A percentile compares a stretch with the other conserved stretches of the same genome.
phyloP scores from a whole-genome alignment of 2,797 vertebrate genomes.

The Fistularia commersonii region DNA sequence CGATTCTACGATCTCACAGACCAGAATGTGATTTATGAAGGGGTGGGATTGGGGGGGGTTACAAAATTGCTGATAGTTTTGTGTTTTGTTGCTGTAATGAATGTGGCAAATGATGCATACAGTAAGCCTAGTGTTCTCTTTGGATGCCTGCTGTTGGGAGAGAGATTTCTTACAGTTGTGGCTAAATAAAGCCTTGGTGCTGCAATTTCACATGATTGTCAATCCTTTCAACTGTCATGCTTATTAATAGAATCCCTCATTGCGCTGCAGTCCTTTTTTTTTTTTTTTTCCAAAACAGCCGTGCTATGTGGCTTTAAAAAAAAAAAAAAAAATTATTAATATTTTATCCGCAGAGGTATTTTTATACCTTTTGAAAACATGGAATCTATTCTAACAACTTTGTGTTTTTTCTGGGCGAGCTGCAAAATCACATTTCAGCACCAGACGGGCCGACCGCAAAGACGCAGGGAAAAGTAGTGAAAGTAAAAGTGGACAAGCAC shows the following conservation, averaged over 20 bases:
- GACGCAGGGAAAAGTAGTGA: too few relatives aligned
- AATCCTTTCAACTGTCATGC: constrained; percentile 25
- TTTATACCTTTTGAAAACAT: constrained; percentile 19
- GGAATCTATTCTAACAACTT: constrained; percentile 17
- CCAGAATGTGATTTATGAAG: too few relatives aligned
- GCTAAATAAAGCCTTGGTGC: constrained; percentile 45
- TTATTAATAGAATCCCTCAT: constrained; percentile 38
- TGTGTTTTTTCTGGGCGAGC: constrained; percentile 19
- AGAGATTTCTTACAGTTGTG: constrained; percentile 16
- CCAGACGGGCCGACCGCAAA: too few relatives aligned
- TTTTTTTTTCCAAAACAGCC: constrained; percentile 14
- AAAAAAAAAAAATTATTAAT: constrained; percentile 2
- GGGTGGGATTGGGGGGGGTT: too few relatives aligned
- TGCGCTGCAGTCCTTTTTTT: constrained; percentile 4
- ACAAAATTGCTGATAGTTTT: too few relatives aligned
- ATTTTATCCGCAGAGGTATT: constrained; percentile 31
- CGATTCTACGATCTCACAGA: too few relatives aligned
- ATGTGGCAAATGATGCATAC: constrained; percentile 2
- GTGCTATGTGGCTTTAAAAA: not conserved
- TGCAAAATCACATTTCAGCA: too few relatives aligned
- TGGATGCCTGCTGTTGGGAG: constrained; percentile 17
- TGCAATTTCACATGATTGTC: constrained; percentile 37
- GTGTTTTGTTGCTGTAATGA: not conserved
- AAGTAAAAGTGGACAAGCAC: not conserved
- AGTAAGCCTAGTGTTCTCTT: constrained; percentile 9